Evolutionary conservation across 2,888 invertebrate species (phyloP).

Genomic region (Drosophila mayaguana): DNA sequence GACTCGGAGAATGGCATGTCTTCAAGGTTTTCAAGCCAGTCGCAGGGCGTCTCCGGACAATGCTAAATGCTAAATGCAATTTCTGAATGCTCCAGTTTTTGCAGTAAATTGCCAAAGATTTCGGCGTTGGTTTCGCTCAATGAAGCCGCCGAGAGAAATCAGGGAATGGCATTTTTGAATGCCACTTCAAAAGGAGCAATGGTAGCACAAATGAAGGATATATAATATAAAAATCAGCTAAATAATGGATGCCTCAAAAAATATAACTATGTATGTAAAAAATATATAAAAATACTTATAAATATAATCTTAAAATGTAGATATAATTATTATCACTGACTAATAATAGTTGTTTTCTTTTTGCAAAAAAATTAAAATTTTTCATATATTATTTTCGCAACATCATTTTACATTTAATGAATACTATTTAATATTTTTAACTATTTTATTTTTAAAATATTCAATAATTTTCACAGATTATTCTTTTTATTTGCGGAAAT

Average conservation of each 20-base stretch:
- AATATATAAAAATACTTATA: too few species aligned
- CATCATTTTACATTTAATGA: too few species aligned
- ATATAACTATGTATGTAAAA: background rate
- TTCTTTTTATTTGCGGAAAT: too few species aligned
- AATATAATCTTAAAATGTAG: too few species aligned
- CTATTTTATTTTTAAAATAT: too few species aligned
- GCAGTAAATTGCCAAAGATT: slow-evolving; percentile 55
- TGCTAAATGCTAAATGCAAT: slow-evolving; percentile 56
- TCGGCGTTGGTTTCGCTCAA: slow-evolving; percentile 12
- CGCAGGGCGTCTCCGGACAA: slow-evolving; percentile 59
- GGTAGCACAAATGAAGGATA: background rate
- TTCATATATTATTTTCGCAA: too few species aligned
- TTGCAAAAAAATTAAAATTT: too few species aligned
- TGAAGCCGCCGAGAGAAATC: slow-evolving; percentile 44
- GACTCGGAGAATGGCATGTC: slow-evolving; percentile 44
- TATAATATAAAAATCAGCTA: background rate
- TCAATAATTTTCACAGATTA: too few species aligned
- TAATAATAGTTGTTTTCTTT: too few species aligned
- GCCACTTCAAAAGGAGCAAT: slow-evolving; percentile 4
- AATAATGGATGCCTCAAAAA: background rate
- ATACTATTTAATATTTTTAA: too few species aligned
- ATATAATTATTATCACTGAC: too few species aligned
- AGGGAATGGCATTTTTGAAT: slow-evolving; percentile 17
- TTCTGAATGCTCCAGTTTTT: slow-evolving; percentile 58
- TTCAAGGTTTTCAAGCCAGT: slow-evolving; percentile 40